phyloP scores from a whole-genome alignment of 2,888 invertebrate species.

The Calliopum simillimum region DNA sequence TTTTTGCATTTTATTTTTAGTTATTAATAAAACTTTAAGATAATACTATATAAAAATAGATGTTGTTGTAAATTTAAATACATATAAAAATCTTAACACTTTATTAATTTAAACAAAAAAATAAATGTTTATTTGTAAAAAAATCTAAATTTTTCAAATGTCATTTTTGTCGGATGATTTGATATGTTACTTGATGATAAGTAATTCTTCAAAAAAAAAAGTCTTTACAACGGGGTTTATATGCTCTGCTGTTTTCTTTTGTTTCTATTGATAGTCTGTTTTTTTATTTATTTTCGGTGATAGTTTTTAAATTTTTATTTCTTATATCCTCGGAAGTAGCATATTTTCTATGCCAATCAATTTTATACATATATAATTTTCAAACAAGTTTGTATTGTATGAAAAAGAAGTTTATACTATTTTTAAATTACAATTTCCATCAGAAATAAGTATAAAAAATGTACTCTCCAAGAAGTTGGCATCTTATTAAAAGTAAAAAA shows the following conservation, averaged over 20 bases:
- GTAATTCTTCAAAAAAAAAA: not conserved
- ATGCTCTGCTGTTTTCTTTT: not conserved
- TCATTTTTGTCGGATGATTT: not conserved
- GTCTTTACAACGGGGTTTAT: not conserved
- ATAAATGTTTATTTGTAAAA: not conserved
- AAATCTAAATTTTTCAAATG: not conserved
- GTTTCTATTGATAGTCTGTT: not conserved
- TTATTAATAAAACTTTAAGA: conserved; percentile 12
- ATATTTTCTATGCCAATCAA: no score
- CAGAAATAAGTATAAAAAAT: no score
- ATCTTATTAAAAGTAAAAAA: not conserved
- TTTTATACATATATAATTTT: no score
- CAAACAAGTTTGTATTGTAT: no score
- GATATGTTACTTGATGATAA: not conserved
- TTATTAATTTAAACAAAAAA: conserved; percentile 26
- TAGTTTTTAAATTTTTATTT: not conserved
- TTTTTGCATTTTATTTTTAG: conserved; percentile 29
- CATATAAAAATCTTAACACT: conserved; percentile 32
- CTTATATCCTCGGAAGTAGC: no score
- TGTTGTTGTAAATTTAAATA: conserved; percentile 37
- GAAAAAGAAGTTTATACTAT: no score
- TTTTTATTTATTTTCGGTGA: not conserved
- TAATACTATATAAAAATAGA: conserved; percentile 9
- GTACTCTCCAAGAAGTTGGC: no score
- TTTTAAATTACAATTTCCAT: no score